A percentile compares a stretch with the other conserved stretches of the same genome.
These are phyloP conservation scores for Geotrupes spiniger DNA, from an alignment of 2,888 invertebrate genomes.

Conservation along the genomic window DNA sequence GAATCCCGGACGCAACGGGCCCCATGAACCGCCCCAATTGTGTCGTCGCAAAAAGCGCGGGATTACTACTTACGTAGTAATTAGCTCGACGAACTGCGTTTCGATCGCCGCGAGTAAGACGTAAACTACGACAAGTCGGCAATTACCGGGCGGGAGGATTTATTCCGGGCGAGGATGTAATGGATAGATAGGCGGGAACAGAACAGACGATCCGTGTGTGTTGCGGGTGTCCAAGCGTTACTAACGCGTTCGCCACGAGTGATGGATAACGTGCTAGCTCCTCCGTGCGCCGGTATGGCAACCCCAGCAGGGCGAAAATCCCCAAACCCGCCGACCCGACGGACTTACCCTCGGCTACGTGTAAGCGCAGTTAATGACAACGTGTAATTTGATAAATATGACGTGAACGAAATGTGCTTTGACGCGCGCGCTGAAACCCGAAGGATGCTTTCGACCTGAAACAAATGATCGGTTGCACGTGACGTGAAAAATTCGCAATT, in stretches of 20 bases:
- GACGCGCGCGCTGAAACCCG: no score
- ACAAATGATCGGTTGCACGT: no score
- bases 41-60: no score
- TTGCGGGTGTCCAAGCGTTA: conserved; percentile 7
- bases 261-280: conserved; percentile 24
- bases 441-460: no score
- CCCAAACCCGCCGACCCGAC: background rate
- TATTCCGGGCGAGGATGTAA: conserved; percentile 2
- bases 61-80: no score
- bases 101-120: conserved; percentile 1
- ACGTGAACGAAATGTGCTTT: background rate
- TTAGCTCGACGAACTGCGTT: no score
- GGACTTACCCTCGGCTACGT: background rate
- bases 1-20: no score
- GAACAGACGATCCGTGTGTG: conserved; percentile 7
- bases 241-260: conserved; percentile 25
- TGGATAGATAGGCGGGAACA: conserved; percentile 5
- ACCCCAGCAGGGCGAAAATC: background rate
- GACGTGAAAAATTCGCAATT: no score
- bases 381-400: conserved; percentile 6
- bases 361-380: conserved; percentile 3
- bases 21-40: no score
- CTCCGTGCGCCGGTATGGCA: background rate
- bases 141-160: conserved; percentile 4
- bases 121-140: conserved; percentile 6